These are phyloP conservation scores for Vanessa tameamea DNA, from an alignment of 1,140 invertebrate species.

Conservation along the genomic window DNA sequence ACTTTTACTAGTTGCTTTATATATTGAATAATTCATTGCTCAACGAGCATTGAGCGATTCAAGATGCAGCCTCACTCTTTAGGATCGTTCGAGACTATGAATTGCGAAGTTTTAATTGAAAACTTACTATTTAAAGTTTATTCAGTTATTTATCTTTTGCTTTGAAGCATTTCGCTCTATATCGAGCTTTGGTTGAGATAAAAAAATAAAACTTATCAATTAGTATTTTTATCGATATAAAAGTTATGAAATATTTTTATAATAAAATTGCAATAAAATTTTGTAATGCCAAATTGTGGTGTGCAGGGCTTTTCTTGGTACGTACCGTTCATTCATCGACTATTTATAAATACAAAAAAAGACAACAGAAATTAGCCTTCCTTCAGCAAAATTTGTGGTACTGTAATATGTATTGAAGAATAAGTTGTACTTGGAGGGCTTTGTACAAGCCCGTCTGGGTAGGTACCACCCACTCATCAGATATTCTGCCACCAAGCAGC, in stretches of 20 bases:
- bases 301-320: too few relatives aligned
- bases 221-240: not conserved
- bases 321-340: too few relatives aligned
- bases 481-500: too few relatives aligned
- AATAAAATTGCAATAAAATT: too few relatives aligned
- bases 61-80: constrained; percentile 1
- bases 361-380: too few relatives aligned
- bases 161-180: not conserved
- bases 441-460: too few relatives aligned
- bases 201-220: not conserved
- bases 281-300: too few relatives aligned
- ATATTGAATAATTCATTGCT: constrained; percentile 11
- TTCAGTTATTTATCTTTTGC: constrained; percentile 29
- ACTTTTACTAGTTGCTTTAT: not conserved
- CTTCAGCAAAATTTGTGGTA: too few relatives aligned
- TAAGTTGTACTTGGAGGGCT: too few relatives aligned
- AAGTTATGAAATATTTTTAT: not conserved
- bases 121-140: constrained; percentile 25
- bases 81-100: constrained; percentile 7
- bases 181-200: not conserved
- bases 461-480: too few relatives aligned
- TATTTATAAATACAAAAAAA: too few relatives aligned
- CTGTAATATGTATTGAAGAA: too few relatives aligned
- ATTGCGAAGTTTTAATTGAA: constrained; percentile 27
- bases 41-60: constrained; percentile 1